phyloP scores from a whole-genome alignment of 2,797 vertebrate species.

The Rhynchotus rufescens region DNA sequence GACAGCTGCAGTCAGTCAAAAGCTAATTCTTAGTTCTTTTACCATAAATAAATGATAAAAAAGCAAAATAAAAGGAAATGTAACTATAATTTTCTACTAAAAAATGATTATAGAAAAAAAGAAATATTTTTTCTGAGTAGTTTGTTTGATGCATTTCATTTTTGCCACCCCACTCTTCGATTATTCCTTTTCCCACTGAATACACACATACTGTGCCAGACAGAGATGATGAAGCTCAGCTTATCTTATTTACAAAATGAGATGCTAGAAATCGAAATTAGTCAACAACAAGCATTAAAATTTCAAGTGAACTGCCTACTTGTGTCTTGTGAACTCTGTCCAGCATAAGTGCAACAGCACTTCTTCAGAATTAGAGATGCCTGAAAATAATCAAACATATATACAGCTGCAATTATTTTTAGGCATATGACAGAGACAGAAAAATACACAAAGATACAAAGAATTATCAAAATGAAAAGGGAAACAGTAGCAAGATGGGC shows the following conservation, averaged over 20 bases:
- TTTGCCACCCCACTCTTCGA: not conserved
- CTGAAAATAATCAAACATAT: not conserved
- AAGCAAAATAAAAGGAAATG: not conserved
- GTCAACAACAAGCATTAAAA: not conserved
- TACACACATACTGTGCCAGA: not conserved
- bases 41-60: not conserved
- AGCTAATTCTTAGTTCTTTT: not conserved
- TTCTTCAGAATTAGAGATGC: not conserved
- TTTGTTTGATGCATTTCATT: not conserved
- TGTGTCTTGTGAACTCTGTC: not conserved
- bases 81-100: not conserved
- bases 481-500: not conserved
- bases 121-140: not conserved
- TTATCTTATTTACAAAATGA: not conserved
- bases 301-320: not conserved
- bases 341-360: not conserved
- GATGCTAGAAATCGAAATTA: not conserved
- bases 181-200: not conserved
- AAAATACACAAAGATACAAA: not conserved
- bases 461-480: not conserved
- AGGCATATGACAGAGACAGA: not conserved
- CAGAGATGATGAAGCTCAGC: not conserved
- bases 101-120: not conserved
- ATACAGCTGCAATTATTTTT: not conserved
- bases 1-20: not conserved